Evolutionary conservation across 2,797 vertebrate species (phyloP).

Genomic region (Semotilus atromaculatus): DNA sequence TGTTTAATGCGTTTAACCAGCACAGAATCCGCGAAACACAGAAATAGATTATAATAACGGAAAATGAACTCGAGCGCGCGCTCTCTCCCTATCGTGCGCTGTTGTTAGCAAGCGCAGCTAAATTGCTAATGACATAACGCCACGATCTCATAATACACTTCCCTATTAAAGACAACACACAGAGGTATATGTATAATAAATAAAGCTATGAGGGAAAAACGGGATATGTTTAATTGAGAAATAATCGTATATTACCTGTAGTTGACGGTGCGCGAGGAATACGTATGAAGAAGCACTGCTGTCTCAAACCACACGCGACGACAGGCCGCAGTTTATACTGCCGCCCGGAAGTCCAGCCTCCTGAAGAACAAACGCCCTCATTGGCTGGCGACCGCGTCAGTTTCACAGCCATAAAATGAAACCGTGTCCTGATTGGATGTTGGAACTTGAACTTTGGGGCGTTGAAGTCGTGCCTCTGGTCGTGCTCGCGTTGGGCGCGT

Average conservation of each 20-base stretch:
- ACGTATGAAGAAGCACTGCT: not conserved
- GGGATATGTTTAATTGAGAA: fast-evolving
- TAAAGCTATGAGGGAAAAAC: not conserved
- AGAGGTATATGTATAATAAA: fast-evolving
- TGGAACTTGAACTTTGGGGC: not conserved
- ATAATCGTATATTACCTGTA: slow-evolving; percentile 63
- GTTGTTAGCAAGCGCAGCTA: slow-evolving; percentile 11
- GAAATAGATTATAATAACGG: fast-evolving
- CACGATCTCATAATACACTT: too few species aligned
- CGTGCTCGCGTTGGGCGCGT: not conserved
- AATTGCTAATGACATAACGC: not conserved
- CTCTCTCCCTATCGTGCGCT: not conserved
- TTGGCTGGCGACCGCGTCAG: slow-evolving; percentile 63
- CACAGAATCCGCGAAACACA: fast-evolving
- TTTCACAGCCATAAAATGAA: not conserved
- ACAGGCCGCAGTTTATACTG: slow-evolving; percentile 75
- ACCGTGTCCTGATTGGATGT: not conserved
- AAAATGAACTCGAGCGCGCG: not conserved
- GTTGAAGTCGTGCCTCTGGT: too few species aligned
- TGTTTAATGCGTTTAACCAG: fast-evolving
- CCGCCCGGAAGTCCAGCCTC: slow-evolving; percentile 70
- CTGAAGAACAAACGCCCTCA: not conserved
- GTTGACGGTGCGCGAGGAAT: slow-evolving; percentile 40
- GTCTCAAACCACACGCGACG: slow-evolving; percentile 72
- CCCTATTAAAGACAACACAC: fast-evolving